A percentile compares a stretch with the other conserved stretches of the same genome.
These are phyloP conservation scores for Eospalax fontanierii DNA, from an alignment of 2,797 vertebrate genomes.

Conservation along the genomic window DNA sequence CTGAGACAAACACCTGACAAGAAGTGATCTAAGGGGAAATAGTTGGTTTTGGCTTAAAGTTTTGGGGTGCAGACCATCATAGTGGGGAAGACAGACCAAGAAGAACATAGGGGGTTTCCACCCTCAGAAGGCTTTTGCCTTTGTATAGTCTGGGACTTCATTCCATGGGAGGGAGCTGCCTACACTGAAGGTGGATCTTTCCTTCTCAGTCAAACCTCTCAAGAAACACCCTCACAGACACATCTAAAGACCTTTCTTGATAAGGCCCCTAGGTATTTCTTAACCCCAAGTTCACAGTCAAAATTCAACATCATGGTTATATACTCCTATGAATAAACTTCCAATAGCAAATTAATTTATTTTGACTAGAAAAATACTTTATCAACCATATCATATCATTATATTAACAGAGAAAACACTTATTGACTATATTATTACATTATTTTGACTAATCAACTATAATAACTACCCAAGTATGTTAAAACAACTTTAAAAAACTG, in stretches of 20 bases:
- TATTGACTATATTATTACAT: not conserved
- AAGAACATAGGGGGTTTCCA: not conserved
- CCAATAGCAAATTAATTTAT: conserved; percentile 8
- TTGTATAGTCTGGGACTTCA: not conserved
- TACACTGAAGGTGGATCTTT: not conserved
- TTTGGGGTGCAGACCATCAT: not conserved
- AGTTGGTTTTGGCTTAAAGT: not conserved
- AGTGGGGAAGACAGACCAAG: too few relatives aligned
- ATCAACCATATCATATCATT: not conserved
- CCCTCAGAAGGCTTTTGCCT: not conserved
- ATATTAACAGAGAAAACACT: not conserved
- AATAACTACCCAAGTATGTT: not conserved
- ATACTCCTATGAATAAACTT: not conserved
- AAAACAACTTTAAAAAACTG: not conserved
- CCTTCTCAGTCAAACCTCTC: not conserved
- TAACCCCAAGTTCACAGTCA: not conserved
- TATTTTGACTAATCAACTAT: not conserved
- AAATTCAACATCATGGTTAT: not conserved
- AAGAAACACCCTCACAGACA: not conserved
- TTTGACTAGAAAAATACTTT: conserved; percentile 9
- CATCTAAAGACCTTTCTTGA: not conserved
- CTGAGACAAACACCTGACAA: not conserved
- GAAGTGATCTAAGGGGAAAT: not conserved
- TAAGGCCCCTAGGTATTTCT: not conserved
- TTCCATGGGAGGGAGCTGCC: not conserved